These are phyloP conservation scores for Stictocephala bisonia DNA, from an alignment of 2,888 invertebrate genomes.

Conservation along the genomic window DNA sequence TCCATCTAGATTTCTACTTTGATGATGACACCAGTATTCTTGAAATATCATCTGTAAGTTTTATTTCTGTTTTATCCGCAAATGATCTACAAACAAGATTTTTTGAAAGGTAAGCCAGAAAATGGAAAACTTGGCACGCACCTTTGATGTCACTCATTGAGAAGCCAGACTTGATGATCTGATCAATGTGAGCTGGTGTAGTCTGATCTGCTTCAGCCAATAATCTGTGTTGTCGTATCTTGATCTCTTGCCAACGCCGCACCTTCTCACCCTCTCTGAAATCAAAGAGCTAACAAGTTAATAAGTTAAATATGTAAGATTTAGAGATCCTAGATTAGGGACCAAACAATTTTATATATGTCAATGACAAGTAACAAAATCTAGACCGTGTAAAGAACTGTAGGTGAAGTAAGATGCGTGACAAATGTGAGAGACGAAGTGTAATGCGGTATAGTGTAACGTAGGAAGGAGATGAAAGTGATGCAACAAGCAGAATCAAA, in stretches of 20 bases:
- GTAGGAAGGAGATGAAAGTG: too few species aligned
- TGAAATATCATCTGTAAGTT: neutral
- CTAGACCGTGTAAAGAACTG: too few species aligned
- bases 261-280: constrained; percentile 84
- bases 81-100: neutral
- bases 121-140: constrained; percentile 59
- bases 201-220: constrained; percentile 78
- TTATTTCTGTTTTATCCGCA: neutral
- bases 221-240: constrained; percentile 83
- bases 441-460: too few species aligned
- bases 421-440: too few species aligned
- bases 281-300: constrained; percentile 38
- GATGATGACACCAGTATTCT: too few species aligned
- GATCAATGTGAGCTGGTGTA: constrained; percentile 85
- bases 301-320: neutral
- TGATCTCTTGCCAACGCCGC: constrained; percentile 90
- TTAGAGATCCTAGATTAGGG: neutral
- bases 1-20: too few species aligned
- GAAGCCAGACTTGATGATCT: constrained; percentile 90
- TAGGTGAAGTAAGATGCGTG: too few species aligned
- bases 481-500: too few species aligned
- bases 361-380: too few species aligned
- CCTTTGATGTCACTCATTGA: constrained; percentile 95
- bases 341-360: too few species aligned
- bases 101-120: neutral